Base-by-base conservation (phyloP, 30 jellyfish, hydroid and myxozoan genomes). In the Cassiopea andromeda region DNA sequence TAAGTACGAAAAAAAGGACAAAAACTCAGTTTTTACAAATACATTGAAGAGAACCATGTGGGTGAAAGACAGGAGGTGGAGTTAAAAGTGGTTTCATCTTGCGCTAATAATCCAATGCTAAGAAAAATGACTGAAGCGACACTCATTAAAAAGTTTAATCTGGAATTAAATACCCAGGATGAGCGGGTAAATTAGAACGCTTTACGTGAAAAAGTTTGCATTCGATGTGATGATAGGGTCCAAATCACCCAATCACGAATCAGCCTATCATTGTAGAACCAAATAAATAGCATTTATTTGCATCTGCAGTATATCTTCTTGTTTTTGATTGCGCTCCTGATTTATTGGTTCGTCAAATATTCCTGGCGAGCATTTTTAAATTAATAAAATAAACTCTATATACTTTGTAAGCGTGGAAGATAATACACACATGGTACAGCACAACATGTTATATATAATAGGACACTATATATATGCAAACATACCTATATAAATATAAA, bases 81-180 rank as follows among this genome's bases (percentile, higher is more conserved):
- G 0, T 44, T 76, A 27, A 44, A 76, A 46, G n/a, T 43, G 14
- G 68, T 47, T 46, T 75, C 70, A 27, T 46, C 85, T 43, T 75
- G 85, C 38, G 73, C 73, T 43, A 75, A 46, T 75, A 69, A 75
- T 45, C 50, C 72, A n/a, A 46, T 46, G 85, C 69, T 75, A 75
- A 75, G 85, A 38, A 1, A 75, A 16, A 69, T 75, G 69, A 75
- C 69, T 38, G 85, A 75, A 69, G 73, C 47, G n/a, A 60, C 46
- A 38, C 44, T 75, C 0, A 44, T 68, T 68, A 68, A 68, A 68
- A n/a, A 68, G 0, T n/a, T 68, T 0, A 68, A 68, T n/a, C 77
- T 1, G 17, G 77, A 68, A 68, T 0, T 68, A 14, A 54, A 54
- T 54, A 54, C 64, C 64, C 0, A 54, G 12, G 64, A 54, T 3